A percentile compares a stretch with the other conserved stretches of the same genome.
Conservation (phyloP, 30 jellyfish, hydroid and myxozoan species). For the Catostylus mosaicus region DNA sequence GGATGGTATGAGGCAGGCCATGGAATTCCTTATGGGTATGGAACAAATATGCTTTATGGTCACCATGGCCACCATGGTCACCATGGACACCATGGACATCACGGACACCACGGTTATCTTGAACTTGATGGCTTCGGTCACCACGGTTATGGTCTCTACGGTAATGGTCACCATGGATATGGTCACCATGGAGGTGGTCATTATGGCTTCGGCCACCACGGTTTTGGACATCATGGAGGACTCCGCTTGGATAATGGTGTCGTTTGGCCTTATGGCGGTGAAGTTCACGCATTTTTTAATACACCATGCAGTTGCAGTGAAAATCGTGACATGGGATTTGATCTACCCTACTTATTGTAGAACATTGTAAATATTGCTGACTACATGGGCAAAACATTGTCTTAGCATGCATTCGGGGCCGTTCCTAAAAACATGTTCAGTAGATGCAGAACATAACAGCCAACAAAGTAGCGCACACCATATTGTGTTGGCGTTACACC, state of each 20-base stretch:
- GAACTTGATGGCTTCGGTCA: constrained; percentile 48
- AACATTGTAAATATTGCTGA: not conserved
- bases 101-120: constrained; percentile 9
- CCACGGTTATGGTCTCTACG: constrained; percentile 47
- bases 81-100: constrained; percentile 35
- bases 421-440: no score
- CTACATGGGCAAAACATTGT: no score
- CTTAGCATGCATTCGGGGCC: no score
- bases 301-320: constrained; percentile 64
- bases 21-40: constrained; percentile 70
- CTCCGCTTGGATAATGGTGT: constrained; percentile 63
- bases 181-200: constrained; percentile 25
- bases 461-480: no score
- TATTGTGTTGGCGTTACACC: no score
- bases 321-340: not conserved
- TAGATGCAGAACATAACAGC: no score
- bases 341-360: not conserved
- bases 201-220: constrained; percentile 11
- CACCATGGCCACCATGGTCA: constrained; percentile 54
- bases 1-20: constrained; percentile 79
- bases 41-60: constrained; percentile 12
- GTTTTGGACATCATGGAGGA: constrained; percentile 26
- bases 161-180: constrained; percentile 45
- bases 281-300: constrained; percentile 8
- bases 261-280: constrained; percentile 51